phyloP scores from a whole-genome alignment of 2,888 invertebrate genomes.

The Ectemnius cavifrons region DNA sequence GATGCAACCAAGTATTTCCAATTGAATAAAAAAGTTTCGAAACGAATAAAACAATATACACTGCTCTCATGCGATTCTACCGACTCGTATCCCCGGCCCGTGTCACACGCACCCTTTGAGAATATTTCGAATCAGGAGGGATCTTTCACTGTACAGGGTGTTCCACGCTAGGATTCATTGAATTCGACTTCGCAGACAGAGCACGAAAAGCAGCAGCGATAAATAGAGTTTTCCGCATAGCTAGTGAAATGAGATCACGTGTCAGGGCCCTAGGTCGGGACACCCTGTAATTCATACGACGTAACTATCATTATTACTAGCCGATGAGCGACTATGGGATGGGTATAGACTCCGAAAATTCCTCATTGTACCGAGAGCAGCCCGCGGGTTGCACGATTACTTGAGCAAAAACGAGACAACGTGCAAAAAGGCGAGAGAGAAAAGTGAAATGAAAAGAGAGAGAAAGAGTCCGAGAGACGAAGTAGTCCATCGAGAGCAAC shows the following conservation, averaged over 20 bases:
- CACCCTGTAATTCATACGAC: slow-evolving; percentile 62
- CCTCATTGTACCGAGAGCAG: slow-evolving; percentile 48
- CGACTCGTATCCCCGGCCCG: slow-evolving; percentile 53
- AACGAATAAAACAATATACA: slow-evolving; percentile 55
- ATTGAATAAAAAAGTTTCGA: slow-evolving; percentile 63
- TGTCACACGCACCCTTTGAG: slow-evolving; percentile 48
- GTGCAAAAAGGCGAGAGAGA: slow-evolving; percentile 46
- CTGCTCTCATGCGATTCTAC: slow-evolving; percentile 58
- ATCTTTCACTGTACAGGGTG: slow-evolving; percentile 66
- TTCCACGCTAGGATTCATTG: slow-evolving; percentile 60
- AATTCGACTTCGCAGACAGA: slow-evolving; percentile 27
- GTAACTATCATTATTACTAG: slow-evolving; percentile 47
- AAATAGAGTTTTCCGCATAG: slow-evolving; percentile 38
- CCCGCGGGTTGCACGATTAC: slow-evolving; percentile 46
- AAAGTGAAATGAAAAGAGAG: slow-evolving; percentile 42
- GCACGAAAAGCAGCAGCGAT: slow-evolving; percentile 18
- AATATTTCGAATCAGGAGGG: slow-evolving; percentile 43
- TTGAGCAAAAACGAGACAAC: slow-evolving; percentile 30
- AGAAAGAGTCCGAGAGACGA: slow-evolving; percentile 59
- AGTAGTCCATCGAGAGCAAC: slow-evolving; percentile 59
- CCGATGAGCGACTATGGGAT: slow-evolving; percentile 57
- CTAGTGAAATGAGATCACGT: slow-evolving; percentile 29
- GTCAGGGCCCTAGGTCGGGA: slow-evolving; percentile 54
- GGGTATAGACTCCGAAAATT: slow-evolving; percentile 57
- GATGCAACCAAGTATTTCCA: slow-evolving; percentile 52